These are phyloP conservation scores for Platycnemis pennipes DNA, from an alignment of 2,888 invertebrate genomes.

Conservation along the genomic window DNA sequence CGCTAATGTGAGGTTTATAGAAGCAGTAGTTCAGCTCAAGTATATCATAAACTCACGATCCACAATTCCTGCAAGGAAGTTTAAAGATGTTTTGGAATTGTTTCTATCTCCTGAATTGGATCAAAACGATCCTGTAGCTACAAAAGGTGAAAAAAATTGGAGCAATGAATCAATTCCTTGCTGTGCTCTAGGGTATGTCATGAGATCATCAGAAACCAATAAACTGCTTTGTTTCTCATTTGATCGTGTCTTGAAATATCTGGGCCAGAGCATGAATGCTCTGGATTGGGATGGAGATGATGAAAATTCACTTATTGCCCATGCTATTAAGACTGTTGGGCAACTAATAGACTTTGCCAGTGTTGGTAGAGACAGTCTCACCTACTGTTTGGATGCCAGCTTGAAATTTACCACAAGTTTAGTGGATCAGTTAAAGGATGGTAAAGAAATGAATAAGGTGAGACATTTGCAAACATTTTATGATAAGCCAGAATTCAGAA, in stretches of 20 bases:
- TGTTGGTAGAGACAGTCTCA: not conserved
- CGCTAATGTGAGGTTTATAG: slow-evolving; percentile 42
- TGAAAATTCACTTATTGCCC: slow-evolving; percentile 40
- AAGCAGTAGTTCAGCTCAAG: slow-evolving; percentile 35
- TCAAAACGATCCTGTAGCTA: not conserved
- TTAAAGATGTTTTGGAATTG: slow-evolving; percentile 55
- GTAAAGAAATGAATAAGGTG: slow-evolving; percentile 41
- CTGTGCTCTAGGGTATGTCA: slow-evolving; percentile 39
- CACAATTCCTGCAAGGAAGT: slow-evolving; percentile 9
- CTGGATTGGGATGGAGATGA: slow-evolving; percentile 57
- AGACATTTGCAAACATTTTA: not conserved
- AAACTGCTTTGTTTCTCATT: slow-evolving; percentile 8
- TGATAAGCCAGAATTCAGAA: not conserved
- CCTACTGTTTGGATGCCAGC: not conserved
- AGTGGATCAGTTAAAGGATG: slow-evolving; percentile 27
- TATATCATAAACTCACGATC: slow-evolving; percentile 11
- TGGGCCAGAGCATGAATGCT: not conserved
- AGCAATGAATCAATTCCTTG: slow-evolving; percentile 39
- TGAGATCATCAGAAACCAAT: slow-evolving; percentile 37
- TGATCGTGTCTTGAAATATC: slow-evolving; percentile 33
- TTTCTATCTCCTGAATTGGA: slow-evolving; percentile 24
- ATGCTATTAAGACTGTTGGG: slow-evolving; percentile 36
- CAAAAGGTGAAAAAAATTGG: not conserved
- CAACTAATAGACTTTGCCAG: slow-evolving; percentile 34
- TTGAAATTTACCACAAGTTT: slow-evolving; percentile 33